Base-by-base conservation (phyloP, 2,113 vertebrate genomes). In the Tachysurus vachellii region DNA sequence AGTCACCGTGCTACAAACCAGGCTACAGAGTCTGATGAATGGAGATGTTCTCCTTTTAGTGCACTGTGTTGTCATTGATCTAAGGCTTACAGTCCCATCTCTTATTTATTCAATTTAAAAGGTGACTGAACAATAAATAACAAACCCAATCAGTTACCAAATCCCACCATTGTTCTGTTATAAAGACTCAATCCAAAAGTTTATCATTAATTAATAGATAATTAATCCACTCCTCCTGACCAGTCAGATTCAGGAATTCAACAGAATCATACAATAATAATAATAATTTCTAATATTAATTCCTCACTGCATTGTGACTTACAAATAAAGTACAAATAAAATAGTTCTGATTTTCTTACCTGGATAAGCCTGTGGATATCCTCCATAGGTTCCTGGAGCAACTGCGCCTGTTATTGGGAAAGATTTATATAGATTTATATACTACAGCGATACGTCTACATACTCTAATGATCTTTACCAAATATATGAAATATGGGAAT, bases 281-380 rank as follows among this genome's bases (percentile, higher is more conserved):
- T 36, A 36, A 75, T 75, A 19, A 73, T 23, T 23, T 47, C 2
- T 42, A 73, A 73, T 73, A 42, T 42, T 42, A 44, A 21, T 42
- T 31, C 17, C 31, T 42, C 36, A 71, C 7, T 68, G 64, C 17
- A 19, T 10, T 42, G 21, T 50, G 21, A 47, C 4, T 26, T 12
- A 75, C 11, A 36, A 36, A 36, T 36, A 36, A 36, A 36, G 36
- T 1, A n/a, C 13, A 36, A 80, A 23, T 28, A 44, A 54, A 83
- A 53, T 56, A 36, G 8, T 77, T 44, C 3, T 53, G 26, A 68
- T 80, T 42, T 3, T 59, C 5, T 17, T 92, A 95, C 95, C 94
- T 94, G 86, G 94, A 87, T 91, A 93, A 73, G 88, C 91, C 86
- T 93, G 93, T 71, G 92, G 95, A 88, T 92, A 94, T 86, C 90